These are phyloP conservation scores for Lagria hirta DNA, from an alignment of 2,888 invertebrate species.

Conservation along the genomic window DNA sequence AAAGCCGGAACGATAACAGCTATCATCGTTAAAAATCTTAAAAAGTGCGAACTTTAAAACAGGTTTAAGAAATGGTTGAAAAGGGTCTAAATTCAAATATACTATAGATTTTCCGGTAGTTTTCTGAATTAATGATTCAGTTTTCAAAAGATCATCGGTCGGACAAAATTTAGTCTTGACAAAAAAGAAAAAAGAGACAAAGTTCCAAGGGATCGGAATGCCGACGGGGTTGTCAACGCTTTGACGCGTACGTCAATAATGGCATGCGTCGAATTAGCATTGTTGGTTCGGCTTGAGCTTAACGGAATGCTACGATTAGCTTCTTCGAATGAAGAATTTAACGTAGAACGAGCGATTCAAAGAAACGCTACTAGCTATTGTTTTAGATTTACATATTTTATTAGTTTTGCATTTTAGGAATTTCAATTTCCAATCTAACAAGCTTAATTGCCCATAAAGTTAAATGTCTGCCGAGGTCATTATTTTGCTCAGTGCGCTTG, in stretches of 20 bases:
- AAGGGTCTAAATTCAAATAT: too few species aligned
- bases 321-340: conserved; percentile 32
- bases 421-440: conserved; percentile 32
- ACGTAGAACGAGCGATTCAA: conserved; percentile 28
- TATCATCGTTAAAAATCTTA: too few species aligned
- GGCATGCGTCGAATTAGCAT: conserved; percentile 33
- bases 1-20: too few species aligned
- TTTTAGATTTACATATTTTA: conserved; percentile 38
- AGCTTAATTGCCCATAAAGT: conserved; percentile 35
- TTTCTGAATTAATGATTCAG: too few species aligned
- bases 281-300: conserved; percentile 30
- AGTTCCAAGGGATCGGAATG: too few species aligned
- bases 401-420: conserved; percentile 38
- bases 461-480: conserved; percentile 15
- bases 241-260: conserved; percentile 16
- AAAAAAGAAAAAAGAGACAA: too few species aligned
- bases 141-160: too few species aligned
- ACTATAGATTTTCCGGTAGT: too few species aligned
- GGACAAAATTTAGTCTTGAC: too few species aligned
- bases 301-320: conserved; percentile 31
- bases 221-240: not conserved
- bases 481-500: too few species aligned
- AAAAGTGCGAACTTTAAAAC: too few species aligned
- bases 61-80: too few species aligned
- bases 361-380: conserved; percentile 36